Base-by-base conservation (phyloP, 2,797 vertebrate genomes). In the Loriculus beryllinus region DNA sequence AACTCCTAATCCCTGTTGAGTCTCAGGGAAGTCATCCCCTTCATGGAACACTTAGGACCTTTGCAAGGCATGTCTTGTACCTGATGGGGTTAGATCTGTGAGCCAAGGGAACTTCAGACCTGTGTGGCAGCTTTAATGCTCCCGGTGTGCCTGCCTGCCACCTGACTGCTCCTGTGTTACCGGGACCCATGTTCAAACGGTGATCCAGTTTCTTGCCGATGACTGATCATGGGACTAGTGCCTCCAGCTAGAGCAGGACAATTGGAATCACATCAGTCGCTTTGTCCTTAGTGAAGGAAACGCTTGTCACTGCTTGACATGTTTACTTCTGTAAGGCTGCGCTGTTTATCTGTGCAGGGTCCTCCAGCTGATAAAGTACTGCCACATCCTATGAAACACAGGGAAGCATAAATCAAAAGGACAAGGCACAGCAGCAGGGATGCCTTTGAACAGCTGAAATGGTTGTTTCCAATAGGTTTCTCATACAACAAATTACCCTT, bases 401-500 rank as follows among this genome's bases (percentile, higher is more conserved):
- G 18, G 67, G 35, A 43, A 51, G 79, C 74, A 88, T 90, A 82
- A 96, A 94, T 60, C 90, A 69, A 77, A 86, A 90, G 84, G 71
- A 77, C 67, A 64, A 70, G 63, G 45, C 52, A 8, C 12, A 25
- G 90, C 1, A 1, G 25, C 0, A 1, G 56, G 31, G 70, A 65
- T 70, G 77, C 56, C 82, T 76, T 48, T 67, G 68, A 64, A 67
- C 29, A 64, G 78, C 62, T 31, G 2, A 48, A 76, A 28, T 19
- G 25, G 82, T 39, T 51, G 33, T 74, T 87, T 85, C 65, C 85
- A 56, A 6, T 10, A 37, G 77, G 82, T 56, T 87, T 82, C 77
- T 79, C 31, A 48, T 56, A 21, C 71, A 60, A 3, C 2, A 45
- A 43, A 8, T 48, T 14, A 48, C 0, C 1, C 45, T 77, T 82